Evolutionary conservation across 2,888 invertebrate species (phyloP), one percentile per base, ranked within the genome.

Genomic region (Brenthis hecate): DNA sequence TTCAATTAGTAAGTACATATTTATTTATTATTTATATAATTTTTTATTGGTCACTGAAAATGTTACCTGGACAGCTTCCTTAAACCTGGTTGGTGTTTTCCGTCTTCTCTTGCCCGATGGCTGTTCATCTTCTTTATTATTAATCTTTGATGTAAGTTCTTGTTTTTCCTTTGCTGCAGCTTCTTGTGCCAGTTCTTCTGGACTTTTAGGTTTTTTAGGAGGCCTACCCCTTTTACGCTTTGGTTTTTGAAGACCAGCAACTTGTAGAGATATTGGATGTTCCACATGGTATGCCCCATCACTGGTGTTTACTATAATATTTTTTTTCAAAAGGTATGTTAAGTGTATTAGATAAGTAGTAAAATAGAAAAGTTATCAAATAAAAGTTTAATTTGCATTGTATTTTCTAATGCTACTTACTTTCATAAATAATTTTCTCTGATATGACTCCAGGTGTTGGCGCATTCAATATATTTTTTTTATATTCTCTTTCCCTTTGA

Each of bases 221-320:
- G 96, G 96, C 55, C 96, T 90, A 8, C 96, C 96, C 43, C 96
- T 88, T 84, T 96, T 96, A 65, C 94, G 89, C 79, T 94, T 94
- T 0, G 96, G 96, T 75, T 94, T 95, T 47, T 94, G 94, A 28
- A 95, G 81, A 1, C 95, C 96, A 69, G 94, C 94, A 73, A 94
- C 94, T 88, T 94, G 93, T 19, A 96, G 84, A 2, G 94, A 86
- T 74, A 95, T 91, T 23, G 95, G 94, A 80, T 96, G 96, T 43
- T 95, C 95, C 0, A 93, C 87, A 69, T 94, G 92, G 82, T 95
- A 96, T 56, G 95, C 85, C 1, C 94, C 94, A 75, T 94, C 94
- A 74, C 93, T 94, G 32, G 94, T 93, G 74, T 94, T 88, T 71
- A 95, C 95, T 95, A 80, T 23, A 62, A 53, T 32, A 36, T 2